Evolutionary conservation across 2,888 invertebrate genomes (phyloP), one percentile per base, ranked within the genome.

Genomic region (Steinernema carpocapsae): DNA sequence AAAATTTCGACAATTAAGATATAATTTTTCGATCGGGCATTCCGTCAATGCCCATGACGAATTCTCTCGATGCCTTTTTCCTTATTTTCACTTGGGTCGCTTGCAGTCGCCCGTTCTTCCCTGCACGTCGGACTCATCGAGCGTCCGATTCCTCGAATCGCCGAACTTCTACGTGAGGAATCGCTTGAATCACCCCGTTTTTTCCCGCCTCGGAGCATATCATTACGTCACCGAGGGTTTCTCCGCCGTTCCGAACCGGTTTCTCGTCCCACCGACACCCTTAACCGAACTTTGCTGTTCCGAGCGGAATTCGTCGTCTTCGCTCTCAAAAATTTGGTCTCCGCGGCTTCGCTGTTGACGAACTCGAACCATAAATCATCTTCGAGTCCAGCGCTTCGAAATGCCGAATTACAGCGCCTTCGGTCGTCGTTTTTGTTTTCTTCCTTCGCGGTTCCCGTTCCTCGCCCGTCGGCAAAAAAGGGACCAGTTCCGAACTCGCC

Each of bases 381-480:
- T 29, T 52, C 64, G 22, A 26, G 26, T 26, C 14, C 22, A 22
- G 48, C 48, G 48, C 48, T 48, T 17, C 56, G 26, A 26, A 29
- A 26, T 32, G 64, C 64, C 64, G 64, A 32, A 32, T 64, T 64
- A 64, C 64, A 64, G 64, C 64, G 64, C 37, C 37, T 37, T 17
- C 32, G 32, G 12, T 17, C 17, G 22, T 32, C 64, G 64, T 64
- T 64, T 64, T 64, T 64, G 64, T 64, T 64, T 64, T 64, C 26
- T 22, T 26, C 64, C 26, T 22, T 26, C 64, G 64, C 64, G 64
- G 32, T 64, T 32, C 64, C 64, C 26, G 22, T 64, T 22, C 17
- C 37, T 64, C 29, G 64, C 32, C 17, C 64, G 32, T 6, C 29
- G 64, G 64, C 64, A 64, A 64, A 64, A 64, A 64, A 37, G 17